Evolutionary conservation across 2,888 invertebrate genomes (phyloP).

Genomic region (Ormyrus thymus): DNA sequence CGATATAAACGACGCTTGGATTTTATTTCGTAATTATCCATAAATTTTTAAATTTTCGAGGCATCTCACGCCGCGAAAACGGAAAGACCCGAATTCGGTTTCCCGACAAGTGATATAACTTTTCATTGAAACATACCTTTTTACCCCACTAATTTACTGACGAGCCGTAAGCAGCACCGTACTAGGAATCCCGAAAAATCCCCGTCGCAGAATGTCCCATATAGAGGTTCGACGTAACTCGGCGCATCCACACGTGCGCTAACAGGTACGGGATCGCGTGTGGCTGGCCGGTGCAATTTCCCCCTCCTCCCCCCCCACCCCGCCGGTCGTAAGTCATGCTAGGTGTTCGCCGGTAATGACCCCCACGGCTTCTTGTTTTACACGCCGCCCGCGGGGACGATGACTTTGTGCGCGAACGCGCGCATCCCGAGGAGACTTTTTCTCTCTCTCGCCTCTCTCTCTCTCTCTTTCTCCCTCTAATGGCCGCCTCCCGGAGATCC

Average conservation of each 20-base stretch:
- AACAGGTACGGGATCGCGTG: conserved; percentile 61
- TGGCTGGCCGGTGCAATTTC: conserved; percentile 59
- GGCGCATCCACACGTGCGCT: conserved; percentile 12
- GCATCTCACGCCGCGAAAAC: too few species aligned
- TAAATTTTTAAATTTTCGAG: too few species aligned
- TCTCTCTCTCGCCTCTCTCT: conserved; percentile 9
- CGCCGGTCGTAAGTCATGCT: conserved; percentile 67
- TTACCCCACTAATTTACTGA: too few species aligned
- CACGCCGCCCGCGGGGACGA: conserved; percentile 56
- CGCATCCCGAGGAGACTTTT: conserved; percentile 45
- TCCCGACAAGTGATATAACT: too few species aligned
- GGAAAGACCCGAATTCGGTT: too few species aligned
- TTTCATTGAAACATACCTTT: too few species aligned
- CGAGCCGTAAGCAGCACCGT: too few species aligned
- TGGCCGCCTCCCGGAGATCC: not conserved
- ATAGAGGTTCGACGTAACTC: not conserved
- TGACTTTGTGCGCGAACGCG: conserved; percentile 47
- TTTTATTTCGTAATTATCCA: too few species aligned
- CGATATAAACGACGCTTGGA: too few species aligned
- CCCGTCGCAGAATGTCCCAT: not conserved
- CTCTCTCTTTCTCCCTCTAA: not conserved
- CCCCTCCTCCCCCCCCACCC: conserved; percentile 51
- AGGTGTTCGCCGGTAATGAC: conserved; percentile 70
- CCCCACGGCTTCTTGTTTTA: conserved; percentile 69
- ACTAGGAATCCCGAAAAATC: too few species aligned